These are phyloP conservation scores for Daphoenositta chrysoptera DNA, from an alignment of 2,113 vertebrate genomes.

Conservation along the genomic window DNA sequence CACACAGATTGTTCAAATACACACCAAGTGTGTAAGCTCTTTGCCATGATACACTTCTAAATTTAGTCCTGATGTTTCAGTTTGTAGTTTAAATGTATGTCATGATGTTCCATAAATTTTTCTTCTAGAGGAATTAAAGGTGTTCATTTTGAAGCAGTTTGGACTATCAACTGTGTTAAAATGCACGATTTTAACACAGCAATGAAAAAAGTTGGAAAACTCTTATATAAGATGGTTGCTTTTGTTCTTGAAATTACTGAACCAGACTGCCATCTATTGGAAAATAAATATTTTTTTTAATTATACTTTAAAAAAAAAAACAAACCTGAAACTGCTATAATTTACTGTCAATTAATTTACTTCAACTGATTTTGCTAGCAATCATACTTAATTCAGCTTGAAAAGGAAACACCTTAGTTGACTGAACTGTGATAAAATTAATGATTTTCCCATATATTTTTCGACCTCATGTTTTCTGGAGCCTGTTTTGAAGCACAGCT, in stretches of 20 bases:
- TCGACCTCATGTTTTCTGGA: not conserved
- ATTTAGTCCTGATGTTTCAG: not conserved
- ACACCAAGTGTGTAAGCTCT: not conserved
- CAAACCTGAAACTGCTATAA: not conserved
- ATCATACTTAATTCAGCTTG: not conserved
- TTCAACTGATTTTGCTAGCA: not conserved
- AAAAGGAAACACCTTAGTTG: not conserved
- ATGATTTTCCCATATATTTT: not conserved
- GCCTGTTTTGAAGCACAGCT: not conserved
- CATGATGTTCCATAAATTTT: not conserved
- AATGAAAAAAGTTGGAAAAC: slow-evolving; percentile 22
- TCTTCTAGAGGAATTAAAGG: not conserved
- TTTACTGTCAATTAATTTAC: not conserved
- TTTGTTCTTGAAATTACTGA: slow-evolving; percentile 71
- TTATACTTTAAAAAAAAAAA: not conserved
- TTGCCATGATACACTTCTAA: not conserved
- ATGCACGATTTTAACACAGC: not conserved
- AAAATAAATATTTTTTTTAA: slow-evolving; percentile 46
- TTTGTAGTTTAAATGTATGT: not conserved
- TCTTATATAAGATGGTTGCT: slow-evolving; percentile 64
- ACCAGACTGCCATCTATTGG: slow-evolving; percentile 79
- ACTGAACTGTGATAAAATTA: not conserved
- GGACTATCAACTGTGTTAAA: not conserved
- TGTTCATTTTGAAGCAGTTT: not conserved
- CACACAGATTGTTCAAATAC: not conserved